Base-by-base conservation (phyloP, 2,888 invertebrate genomes). In the Diloba caeruleocephala region DNA sequence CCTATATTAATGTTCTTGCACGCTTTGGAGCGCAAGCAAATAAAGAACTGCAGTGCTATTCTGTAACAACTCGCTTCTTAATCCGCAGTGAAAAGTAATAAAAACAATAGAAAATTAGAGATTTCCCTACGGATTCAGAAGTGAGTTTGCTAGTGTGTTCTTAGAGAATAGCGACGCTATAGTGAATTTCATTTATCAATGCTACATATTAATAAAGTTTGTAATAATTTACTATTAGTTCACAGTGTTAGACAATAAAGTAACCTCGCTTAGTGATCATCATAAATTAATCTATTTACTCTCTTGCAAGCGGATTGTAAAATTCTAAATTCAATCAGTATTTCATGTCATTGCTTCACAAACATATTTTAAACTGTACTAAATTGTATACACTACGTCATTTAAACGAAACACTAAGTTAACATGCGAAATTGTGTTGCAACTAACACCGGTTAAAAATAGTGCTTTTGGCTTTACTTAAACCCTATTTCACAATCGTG, bases 321-420 rank as follows among this genome's bases (percentile, higher is more conserved):
- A 85, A 74, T 73, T 74, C 61, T 65, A 66, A 80, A 81, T 78
- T 78, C 78, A 83, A 84, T 87, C 76, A 80, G 76, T 76, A 71
- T 73, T 84, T 77, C 71, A 75, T 62, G 72, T 69, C 63, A 60
- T 84, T 85, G 77, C 81, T 43, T 71, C 76, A 83, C 66, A 71
- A 54, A 60, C 34, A 76, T 78, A 79, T 79, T 79, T 76, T 76
- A 77, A 21, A 73, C 72, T 79, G 64, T 58, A 75, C 55, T 69
- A 69, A 68, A 71, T 74, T 69, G 58, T 75, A 58, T 60, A 72
- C 57, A 75, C 46, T 39, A 55, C 60, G 67, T 64, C 62, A 71
- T 73, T 49, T 67, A 58, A 75, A 62, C 65, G 77, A 76, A 76
- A 74, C 63, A 71, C 74, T 76, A 74, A 71, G 64, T 77, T 71